phyloP scores from a whole-genome alignment of 37 sponge, comb jelly and placozoan genomes.

The Amphimedon queenslandica region DNA sequence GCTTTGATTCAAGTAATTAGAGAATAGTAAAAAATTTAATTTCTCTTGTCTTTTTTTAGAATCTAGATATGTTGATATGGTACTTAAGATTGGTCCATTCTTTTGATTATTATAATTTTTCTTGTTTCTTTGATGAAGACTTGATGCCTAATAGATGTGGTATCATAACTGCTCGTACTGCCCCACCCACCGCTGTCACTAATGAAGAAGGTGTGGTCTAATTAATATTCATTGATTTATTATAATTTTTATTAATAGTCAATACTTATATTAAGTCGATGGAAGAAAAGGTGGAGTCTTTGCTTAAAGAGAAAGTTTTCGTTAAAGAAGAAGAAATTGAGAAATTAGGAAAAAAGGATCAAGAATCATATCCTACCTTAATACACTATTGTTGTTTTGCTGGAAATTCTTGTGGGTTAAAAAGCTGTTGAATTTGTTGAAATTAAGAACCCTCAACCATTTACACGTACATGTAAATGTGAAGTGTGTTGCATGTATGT shows the following conservation, averaged over 20 bases:
- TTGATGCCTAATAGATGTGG: conserved; percentile 92
- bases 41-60: conserved; percentile 25
- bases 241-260: conserved; percentile 26
- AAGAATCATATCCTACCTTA: conserved; percentile 71
- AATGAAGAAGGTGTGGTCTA: conserved; percentile 55
- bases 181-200: conserved; percentile 5
- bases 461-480: conserved; percentile 6
- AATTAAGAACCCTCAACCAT: too few species aligned
- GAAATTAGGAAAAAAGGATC: conserved; percentile 66
- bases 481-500: neutral
- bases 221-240: neutral
- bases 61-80: conserved; percentile 69
- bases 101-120: conserved; percentile 80
- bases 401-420: too few species aligned
- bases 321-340: conserved; percentile 60
- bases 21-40: neutral
- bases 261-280: conserved; percentile 25
- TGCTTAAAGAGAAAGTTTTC: conserved; percentile 19
- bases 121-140: conserved; percentile 70
- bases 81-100: conserved; percentile 93
- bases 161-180: conserved; percentile 59
- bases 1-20: neutral
- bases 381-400: too few species aligned
- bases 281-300: conserved; percentile 38
- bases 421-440: too few species aligned